Conservation (phyloP, 2,888 invertebrate species). For the Clepsis dumicolana region DNA sequence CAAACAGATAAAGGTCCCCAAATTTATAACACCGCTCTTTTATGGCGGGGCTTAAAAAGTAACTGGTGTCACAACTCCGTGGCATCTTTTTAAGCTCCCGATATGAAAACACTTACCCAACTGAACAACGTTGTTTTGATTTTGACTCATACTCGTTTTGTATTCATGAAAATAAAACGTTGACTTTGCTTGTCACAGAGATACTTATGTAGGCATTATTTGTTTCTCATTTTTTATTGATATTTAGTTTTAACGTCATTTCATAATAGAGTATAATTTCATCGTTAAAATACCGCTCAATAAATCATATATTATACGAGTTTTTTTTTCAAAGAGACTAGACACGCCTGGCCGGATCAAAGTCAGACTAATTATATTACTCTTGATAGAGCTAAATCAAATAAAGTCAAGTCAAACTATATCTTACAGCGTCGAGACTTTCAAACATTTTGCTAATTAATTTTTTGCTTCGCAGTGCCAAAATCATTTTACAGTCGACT, state of each 20-base stretch:
- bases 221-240: too few relatives aligned
- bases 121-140: neutral
- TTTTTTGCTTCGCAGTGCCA: neutral
- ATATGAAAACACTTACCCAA: neutral
- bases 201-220: too few relatives aligned
- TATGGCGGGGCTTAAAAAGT: neutral
- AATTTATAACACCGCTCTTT: neutral
- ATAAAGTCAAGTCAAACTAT: neutral
- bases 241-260: too few relatives aligned
- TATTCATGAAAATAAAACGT: neutral
- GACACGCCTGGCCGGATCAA: neutral
- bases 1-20: neutral
- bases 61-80: constrained; percentile 1
- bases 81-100: neutral
- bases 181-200: too few relatives aligned
- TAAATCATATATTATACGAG: too few relatives aligned
- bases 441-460: constrained; percentile 1
- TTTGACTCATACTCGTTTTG: neutral
- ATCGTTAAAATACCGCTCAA: neutral
- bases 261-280: too few relatives aligned
- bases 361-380: constrained; percentile 5
- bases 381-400: neutral
- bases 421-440: neutral
- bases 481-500: neutral
- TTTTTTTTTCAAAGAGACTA: neutral